Conservation (phyloP, 2,888 invertebrate genomes). For the Uropetala carovei region DNA sequence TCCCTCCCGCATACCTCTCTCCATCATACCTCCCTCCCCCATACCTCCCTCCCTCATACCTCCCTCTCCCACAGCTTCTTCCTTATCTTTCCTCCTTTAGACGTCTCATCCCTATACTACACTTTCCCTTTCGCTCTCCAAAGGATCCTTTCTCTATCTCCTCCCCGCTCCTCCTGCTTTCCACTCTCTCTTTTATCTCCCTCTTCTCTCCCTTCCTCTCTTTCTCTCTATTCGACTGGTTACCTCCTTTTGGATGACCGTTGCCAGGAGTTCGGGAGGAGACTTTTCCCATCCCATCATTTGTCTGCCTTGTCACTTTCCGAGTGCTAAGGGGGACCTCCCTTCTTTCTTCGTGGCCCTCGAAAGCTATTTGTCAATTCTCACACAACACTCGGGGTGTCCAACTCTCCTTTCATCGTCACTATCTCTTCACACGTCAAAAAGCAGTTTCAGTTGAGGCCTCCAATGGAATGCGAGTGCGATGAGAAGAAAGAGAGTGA, state of each 20-base stretch:
- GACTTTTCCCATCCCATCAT: conserved; percentile 32
- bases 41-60: background rate
- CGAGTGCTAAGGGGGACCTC: conserved; percentile 34
- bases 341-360: conserved; percentile 14
- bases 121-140: background rate
- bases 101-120: background rate
- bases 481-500: background rate
- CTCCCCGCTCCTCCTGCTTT: background rate
- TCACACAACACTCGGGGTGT: conserved; percentile 48
- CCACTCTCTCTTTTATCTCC: background rate
- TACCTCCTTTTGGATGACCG: conserved; percentile 26
- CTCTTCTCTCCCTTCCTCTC: background rate
- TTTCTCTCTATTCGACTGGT: background rate
- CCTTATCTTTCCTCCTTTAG: background rate
- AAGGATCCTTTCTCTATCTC: background rate
- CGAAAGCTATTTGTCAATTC: conserved; percentile 57
- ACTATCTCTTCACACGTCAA: conserved; percentile 55
- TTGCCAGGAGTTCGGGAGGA: background rate
- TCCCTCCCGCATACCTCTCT: no score
- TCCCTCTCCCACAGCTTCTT: background rate
- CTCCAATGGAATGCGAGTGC: conserved; percentile 18
- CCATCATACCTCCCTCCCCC: background rate
- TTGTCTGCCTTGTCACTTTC: conserved; percentile 53
- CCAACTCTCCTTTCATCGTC: conserved; percentile 38
- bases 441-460: conserved; percentile 27